phyloP scores from a whole-genome alignment of 2,888 invertebrate genomes.

The Eupithecia abbreviata region DNA sequence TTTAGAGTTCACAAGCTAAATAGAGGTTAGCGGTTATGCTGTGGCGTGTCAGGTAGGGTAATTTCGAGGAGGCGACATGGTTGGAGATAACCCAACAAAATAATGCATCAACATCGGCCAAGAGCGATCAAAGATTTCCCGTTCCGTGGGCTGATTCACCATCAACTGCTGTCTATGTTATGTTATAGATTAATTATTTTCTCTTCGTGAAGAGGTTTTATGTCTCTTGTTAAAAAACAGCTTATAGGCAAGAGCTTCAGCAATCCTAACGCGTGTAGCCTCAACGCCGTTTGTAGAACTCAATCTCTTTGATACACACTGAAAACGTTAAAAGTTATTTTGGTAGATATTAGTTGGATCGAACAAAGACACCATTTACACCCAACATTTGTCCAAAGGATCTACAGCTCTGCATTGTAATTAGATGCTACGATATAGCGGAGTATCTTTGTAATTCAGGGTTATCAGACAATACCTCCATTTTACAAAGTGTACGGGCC shows the following conservation, averaged over 20 bases:
- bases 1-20: conserved; percentile 69
- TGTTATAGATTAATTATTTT: no score
- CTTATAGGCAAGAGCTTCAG: no score
- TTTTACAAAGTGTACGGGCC: not conserved
- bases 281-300: no score
- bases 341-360: not conserved
- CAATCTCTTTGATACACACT: not conserved
- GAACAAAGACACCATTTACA: not conserved
- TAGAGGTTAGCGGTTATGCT: conserved; percentile 61
- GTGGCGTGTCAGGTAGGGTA: conserved; percentile 48
- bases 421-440: conserved; percentile 23
- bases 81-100: not conserved
- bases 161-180: no score
- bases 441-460: not conserved
- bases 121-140: not conserved
- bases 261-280: no score
- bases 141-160: not conserved
- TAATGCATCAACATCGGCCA: not conserved
- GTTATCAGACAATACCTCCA: not conserved
- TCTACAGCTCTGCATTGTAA: conserved; percentile 32
- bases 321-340: not conserved
- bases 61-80: not conserved
- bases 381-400: conserved; percentile 13
- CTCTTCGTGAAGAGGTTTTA: no score
- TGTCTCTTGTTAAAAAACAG: no score